Evolutionary conservation across 1,140 invertebrate species (phyloP).

Genomic region (Oryzaephilus surinamensis): DNA sequence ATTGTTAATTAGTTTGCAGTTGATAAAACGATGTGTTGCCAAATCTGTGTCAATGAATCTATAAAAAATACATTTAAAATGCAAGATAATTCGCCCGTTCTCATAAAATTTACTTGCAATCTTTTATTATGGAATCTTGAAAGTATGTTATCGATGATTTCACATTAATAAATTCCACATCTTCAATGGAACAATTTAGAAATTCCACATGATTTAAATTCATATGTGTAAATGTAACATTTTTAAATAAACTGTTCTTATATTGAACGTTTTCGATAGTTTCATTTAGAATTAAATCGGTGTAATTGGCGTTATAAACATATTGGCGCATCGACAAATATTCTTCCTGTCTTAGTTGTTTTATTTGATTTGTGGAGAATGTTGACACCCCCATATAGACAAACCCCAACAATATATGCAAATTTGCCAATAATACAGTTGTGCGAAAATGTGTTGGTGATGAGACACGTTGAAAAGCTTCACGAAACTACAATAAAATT

Average conservation of each 20-base stretch:
- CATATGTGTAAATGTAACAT: slow-evolving; percentile 40
- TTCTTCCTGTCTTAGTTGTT: slow-evolving; percentile 30
- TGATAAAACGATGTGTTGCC: slow-evolving; percentile 38
- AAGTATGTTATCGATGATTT: slow-evolving; percentile 44
- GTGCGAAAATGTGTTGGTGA: slow-evolving; percentile 33
- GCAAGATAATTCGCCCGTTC: no score
- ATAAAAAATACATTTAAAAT: slow-evolving; percentile 15
- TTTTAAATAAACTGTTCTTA: slow-evolving; percentile 30
- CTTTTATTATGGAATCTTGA: slow-evolving; percentile 38
- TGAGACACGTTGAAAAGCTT: slow-evolving; percentile 22
- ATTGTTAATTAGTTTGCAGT: slow-evolving; percentile 40
- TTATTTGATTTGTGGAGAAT: slow-evolving; percentile 24
- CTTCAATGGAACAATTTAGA: slow-evolving; percentile 41
- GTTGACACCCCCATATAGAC: slow-evolving; percentile 29
- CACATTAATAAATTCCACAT: slow-evolving; percentile 42
- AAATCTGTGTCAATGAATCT: slow-evolving; percentile 45
- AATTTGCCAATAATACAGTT: slow-evolving; percentile 35
- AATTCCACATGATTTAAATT: slow-evolving; percentile 44
- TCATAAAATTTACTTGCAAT: slow-evolving; percentile 30
- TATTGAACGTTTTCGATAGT: slow-evolving; percentile 42
- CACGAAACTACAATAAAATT: slow-evolving; percentile 19
- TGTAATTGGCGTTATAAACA: slow-evolving; percentile 21
- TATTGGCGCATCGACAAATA: slow-evolving; percentile 33
- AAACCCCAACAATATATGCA: slow-evolving; percentile 28
- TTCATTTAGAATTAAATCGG: slow-evolving; percentile 29